These are phyloP conservation scores for Dolichoris vasculosae DNA, from an alignment of 1,140 invertebrate species.

Conservation along the genomic window DNA sequence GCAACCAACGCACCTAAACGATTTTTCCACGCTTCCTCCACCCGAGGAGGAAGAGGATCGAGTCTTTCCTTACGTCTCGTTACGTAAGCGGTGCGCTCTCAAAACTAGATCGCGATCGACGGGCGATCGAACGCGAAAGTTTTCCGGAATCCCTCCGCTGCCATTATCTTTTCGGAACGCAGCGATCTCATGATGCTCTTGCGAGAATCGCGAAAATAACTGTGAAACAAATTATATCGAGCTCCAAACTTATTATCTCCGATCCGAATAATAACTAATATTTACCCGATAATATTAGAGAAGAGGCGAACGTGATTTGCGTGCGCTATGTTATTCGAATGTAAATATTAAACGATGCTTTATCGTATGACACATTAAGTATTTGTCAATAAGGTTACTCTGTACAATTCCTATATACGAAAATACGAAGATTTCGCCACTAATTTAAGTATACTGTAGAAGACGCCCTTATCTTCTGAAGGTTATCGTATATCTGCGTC, in stretches of 20 bases:
- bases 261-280: conserved; percentile 3
- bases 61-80: not conserved
- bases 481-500: conserved; percentile 41
- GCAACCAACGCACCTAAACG: no score
- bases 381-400: conserved; percentile 45
- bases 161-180: not conserved
- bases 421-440: conserved; percentile 8
- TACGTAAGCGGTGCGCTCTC: not conserved
- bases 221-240: not conserved
- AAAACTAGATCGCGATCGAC: not conserved
- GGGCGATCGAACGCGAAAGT: not conserved
- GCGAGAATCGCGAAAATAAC: conserved; percentile 10
- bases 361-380: conserved; percentile 5
- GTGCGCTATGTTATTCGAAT: not conserved
- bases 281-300: conserved; percentile 15
- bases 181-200: not conserved
- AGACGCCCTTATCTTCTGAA: conserved; percentile 44
- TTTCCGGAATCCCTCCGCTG: not conserved
- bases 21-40: no score
- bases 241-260: not conserved
- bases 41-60: no score
- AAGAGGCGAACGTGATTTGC: not conserved
- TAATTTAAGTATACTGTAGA: conserved; percentile 12
- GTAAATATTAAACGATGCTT: conserved; percentile 28
- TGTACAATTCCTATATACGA: not conserved